A percentile compares a stretch with the other conserved stretches of the same genome.
phyloP scores from a whole-genome alignment of 2,888 invertebrate genomes.

The Chironomus riparius region DNA sequence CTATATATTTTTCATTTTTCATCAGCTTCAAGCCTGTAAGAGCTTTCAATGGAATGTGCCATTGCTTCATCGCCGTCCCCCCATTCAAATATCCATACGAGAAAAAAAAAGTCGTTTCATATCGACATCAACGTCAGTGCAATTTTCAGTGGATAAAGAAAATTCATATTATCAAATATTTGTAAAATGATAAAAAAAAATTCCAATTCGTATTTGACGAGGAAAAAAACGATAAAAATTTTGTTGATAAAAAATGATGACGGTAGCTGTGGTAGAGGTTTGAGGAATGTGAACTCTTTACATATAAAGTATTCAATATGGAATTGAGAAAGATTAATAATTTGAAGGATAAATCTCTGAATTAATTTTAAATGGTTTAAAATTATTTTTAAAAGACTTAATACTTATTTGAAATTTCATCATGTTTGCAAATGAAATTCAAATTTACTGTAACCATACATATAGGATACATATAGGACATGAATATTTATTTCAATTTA shows the following conservation, averaged over 20 bases:
- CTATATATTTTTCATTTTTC: not conserved
- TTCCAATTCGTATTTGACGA: not conserved
- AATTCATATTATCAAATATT: slow-evolving; percentile 1
- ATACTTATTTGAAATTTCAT: too few species aligned
- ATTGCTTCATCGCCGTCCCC: not conserved
- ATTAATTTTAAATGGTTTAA: too few species aligned
- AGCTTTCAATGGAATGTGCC: not conserved
- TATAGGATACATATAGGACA: too few species aligned
- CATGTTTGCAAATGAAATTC: too few species aligned
- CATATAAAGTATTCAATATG: not conserved
- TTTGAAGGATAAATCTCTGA: too few species aligned
- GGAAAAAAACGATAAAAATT: not conserved
- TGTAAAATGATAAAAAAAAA: not conserved
- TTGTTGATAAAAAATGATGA: not conserved
- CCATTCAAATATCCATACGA: not conserved
- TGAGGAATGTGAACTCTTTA: not conserved
- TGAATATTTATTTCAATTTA: too few species aligned
- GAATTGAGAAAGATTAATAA: too few species aligned
- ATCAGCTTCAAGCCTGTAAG: not conserved
- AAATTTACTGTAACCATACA: too few species aligned
- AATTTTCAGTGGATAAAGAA: not conserved
- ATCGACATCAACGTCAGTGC: not conserved
- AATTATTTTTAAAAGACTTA: too few species aligned
- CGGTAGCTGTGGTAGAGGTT: not conserved
- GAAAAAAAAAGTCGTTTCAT: not conserved